These are phyloP conservation scores for Cryptotermes secundus DNA, from an alignment of 1,140 invertebrate species.

Conservation along the genomic window DNA sequence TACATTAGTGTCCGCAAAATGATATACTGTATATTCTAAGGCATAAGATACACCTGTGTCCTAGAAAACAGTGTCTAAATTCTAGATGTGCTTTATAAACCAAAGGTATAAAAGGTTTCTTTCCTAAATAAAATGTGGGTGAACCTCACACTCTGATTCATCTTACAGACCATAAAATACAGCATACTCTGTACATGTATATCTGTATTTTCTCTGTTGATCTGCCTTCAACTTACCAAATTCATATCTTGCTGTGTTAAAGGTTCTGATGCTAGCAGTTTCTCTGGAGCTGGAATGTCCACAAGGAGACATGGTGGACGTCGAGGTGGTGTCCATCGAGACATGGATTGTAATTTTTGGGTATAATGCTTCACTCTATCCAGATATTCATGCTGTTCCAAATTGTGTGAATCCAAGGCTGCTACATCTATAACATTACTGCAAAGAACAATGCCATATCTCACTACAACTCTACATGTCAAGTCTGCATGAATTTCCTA, in stretches of 20 bases:
- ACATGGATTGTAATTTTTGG: slow-evolving; percentile 52
- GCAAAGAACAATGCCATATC: slow-evolving; percentile 37
- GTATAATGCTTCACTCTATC: slow-evolving; percentile 73
- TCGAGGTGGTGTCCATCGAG: slow-evolving; percentile 48
- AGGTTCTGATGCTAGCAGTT: slow-evolving; percentile 54
- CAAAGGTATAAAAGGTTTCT: too few relatives aligned
- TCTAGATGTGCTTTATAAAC: too few relatives aligned
- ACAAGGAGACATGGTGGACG: slow-evolving; percentile 50
- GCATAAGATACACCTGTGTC: too few relatives aligned
- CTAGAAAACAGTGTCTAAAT: too few relatives aligned
- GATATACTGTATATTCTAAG: too few relatives aligned
- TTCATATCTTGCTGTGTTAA: slow-evolving; percentile 54
- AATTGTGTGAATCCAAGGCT: slow-evolving; percentile 72
- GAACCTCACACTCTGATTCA: not conserved
- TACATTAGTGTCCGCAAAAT: too few relatives aligned
- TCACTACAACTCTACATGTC: not conserved
- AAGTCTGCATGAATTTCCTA: too few relatives aligned
- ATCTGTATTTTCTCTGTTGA: too few relatives aligned
- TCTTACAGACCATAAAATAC: not conserved
- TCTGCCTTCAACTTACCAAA: slow-evolving; percentile 51
- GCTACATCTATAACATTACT: slow-evolving; percentile 84
- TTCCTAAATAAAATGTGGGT: too few relatives aligned
- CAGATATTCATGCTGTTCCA: slow-evolving; percentile 77
- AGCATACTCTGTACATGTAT: not conserved
- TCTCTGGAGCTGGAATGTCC: slow-evolving; percentile 62